A percentile compares a stretch with the other conserved stretches of the same genome.
phyloP scores from a whole-genome alignment of 2,888 invertebrate species.

The Orthosia gothica region DNA sequence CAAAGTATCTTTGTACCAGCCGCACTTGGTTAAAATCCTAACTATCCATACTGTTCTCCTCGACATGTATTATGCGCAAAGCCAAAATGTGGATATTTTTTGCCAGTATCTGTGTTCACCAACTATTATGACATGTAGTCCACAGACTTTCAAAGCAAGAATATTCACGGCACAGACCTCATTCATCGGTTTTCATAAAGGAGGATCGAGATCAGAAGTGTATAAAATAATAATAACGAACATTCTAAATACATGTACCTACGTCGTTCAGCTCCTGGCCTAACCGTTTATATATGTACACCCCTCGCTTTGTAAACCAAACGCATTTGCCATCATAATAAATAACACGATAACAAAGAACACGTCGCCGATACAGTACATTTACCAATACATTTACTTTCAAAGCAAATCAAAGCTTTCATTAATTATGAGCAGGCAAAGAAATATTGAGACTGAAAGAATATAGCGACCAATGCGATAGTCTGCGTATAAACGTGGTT shows the following conservation, averaged over 20 bases:
- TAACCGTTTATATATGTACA: slow-evolving; percentile 50
- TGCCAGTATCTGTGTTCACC: too few species aligned
- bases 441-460: slow-evolving; percentile 63
- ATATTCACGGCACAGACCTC: too few species aligned
- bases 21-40: too few species aligned
- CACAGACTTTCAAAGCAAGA: too few species aligned
- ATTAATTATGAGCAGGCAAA: slow-evolving; percentile 67
- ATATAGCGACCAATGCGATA: slow-evolving; percentile 59
- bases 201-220: neutral
- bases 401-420: slow-evolving; percentile 61
- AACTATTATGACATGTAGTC: too few species aligned
- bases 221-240: neutral
- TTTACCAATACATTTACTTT: slow-evolving; percentile 77
- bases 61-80: too few species aligned
- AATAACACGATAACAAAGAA: slow-evolving; percentile 71
- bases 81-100: too few species aligned
- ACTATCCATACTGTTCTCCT: too few species aligned
- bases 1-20: too few species aligned
- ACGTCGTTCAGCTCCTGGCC: slow-evolving; percentile 17
- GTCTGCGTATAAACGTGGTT: slow-evolving; percentile 65
- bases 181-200: too few species aligned
- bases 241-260: neutral
- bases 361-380: slow-evolving; percentile 66
- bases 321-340: slow-evolving; percentile 67
- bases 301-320: slow-evolving; percentile 57